These are phyloP conservation scores for Sesia bembeciformis DNA, from an alignment of 2,888 invertebrate species.

Conservation along the genomic window DNA sequence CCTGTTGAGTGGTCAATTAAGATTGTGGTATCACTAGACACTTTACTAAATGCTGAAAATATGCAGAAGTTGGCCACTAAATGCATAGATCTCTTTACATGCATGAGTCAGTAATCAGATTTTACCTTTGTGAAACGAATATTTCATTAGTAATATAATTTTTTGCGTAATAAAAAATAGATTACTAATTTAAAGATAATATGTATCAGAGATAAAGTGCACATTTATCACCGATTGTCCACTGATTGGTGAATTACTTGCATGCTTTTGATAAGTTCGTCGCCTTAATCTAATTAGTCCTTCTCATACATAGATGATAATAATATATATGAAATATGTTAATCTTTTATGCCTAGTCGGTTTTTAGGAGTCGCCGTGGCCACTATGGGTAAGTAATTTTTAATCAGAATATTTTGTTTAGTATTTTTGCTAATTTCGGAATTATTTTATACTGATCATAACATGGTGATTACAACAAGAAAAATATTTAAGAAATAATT, in stretches of 20 bases:
- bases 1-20: too few relatives aligned
- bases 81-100: too few relatives aligned
- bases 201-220: neutral
- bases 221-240: slow-evolving; percentile 2
- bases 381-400: slow-evolving; percentile 46
- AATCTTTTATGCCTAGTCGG: slow-evolving; percentile 27
- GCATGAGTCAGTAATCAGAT: too few relatives aligned
- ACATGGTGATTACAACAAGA: too few relatives aligned
- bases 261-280: slow-evolving; percentile 24
- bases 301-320: neutral
- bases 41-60: too few relatives aligned
- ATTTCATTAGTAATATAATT: neutral
- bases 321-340: slow-evolving; percentile 5
- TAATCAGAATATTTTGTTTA: neutral
- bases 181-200: neutral
- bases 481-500: too few relatives aligned
- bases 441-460: too few relatives aligned
- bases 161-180: neutral
- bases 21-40: too few relatives aligned
- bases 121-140: too few relatives aligned
- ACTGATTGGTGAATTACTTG: slow-evolving; percentile 3
- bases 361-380: slow-evolving; percentile 27
- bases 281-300: slow-evolving; percentile 9
- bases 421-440: neutral
- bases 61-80: too few relatives aligned